Conservation (phyloP, 2,888 invertebrate species). For the Labia minor region DNA sequence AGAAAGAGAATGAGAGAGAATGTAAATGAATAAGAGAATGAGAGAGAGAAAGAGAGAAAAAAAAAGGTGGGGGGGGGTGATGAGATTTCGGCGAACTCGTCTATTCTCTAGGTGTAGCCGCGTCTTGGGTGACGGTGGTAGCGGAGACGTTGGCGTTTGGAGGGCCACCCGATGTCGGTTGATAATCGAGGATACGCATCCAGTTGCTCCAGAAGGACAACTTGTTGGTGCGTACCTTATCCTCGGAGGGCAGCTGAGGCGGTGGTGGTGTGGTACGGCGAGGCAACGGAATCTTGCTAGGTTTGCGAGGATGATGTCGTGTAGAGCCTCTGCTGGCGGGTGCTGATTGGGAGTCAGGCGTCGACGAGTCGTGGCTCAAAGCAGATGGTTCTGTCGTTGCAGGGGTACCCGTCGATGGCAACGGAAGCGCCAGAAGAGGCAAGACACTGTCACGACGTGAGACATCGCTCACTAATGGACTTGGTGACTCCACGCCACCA, state of each 20-base stretch:
- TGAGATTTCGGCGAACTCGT: not conserved
- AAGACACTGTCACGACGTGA: not conserved
- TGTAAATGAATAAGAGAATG: no score
- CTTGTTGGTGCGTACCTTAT: conserved; percentile 60
- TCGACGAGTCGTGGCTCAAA: not conserved
- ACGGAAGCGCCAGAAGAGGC: not conserved
- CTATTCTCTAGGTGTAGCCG: not conserved
- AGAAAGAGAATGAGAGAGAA: no score
- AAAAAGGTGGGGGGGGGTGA: no score
- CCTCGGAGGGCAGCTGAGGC: conserved; percentile 32
- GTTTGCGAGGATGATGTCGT: conserved; percentile 29
- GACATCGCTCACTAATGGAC: not conserved
- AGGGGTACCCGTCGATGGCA: conserved; percentile 41
- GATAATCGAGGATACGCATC: conserved; percentile 49
- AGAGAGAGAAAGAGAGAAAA: no score
- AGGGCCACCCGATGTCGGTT: conserved; percentile 34
- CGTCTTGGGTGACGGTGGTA: conserved; percentile 15
- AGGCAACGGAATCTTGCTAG: conserved; percentile 62
- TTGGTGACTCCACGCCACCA: not conserved
- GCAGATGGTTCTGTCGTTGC: conserved; percentile 37
- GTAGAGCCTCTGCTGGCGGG: not conserved
- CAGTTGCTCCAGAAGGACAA: conserved; percentile 58
- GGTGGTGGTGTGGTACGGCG: conserved; percentile 15
- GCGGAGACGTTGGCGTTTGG: conserved; percentile 17
- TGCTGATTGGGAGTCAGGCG: not conserved